phyloP scores from a whole-genome alignment of 2,797 vertebrate genomes.

The Acipenser oxyrinchus region DNA sequence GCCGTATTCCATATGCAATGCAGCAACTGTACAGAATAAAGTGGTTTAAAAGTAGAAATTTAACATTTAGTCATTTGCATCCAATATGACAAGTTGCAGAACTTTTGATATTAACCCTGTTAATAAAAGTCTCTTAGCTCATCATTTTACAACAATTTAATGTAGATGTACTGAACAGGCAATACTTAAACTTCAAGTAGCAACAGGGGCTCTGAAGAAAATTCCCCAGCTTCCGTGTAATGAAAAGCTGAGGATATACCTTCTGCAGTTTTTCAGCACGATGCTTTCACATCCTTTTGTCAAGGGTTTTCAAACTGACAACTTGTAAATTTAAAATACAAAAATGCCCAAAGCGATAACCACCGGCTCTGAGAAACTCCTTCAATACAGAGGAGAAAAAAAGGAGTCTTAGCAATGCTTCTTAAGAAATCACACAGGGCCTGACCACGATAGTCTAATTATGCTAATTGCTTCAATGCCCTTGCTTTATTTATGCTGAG shows the following conservation, averaged over 20 bases:
- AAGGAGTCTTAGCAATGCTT: slow-evolving; percentile 69
- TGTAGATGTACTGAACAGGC: slow-evolving; percentile 32
- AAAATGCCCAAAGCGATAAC: slow-evolving; percentile 74
- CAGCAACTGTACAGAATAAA: no score
- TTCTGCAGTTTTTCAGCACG: slow-evolving; percentile 60
- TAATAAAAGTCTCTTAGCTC: not conserved
- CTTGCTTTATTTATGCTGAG: slow-evolving; percentile 98
- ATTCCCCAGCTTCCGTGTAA: slow-evolving; percentile 64
- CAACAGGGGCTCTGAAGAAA: slow-evolving; percentile 62
- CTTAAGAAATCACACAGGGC: slow-evolving; percentile 90
- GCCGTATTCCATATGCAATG: no score
- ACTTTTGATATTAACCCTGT: slow-evolving; percentile 3
- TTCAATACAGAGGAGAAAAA: slow-evolving; percentile 30
- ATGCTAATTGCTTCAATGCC: slow-evolving; percentile 99
- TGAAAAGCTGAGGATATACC: slow-evolving; percentile 68
- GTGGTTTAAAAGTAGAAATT: not conserved
- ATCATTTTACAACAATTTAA: slow-evolving; percentile 2
- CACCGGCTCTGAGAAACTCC: slow-evolving; percentile 65
- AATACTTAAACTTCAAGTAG: slow-evolving; percentile 63
- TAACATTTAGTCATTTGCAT: not conserved
- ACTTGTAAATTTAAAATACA: slow-evolving; percentile 76
- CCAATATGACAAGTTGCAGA: slow-evolving; percentile 2
- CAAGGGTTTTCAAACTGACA: slow-evolving; percentile 74
- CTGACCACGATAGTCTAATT: slow-evolving; percentile 98
- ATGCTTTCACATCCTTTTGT: slow-evolving; percentile 63